Percentiles rank a stretch among this genome's conserved stretches.
Conservation (phyloP, 1,140 invertebrate species). For the Ericerus pela region DNA sequence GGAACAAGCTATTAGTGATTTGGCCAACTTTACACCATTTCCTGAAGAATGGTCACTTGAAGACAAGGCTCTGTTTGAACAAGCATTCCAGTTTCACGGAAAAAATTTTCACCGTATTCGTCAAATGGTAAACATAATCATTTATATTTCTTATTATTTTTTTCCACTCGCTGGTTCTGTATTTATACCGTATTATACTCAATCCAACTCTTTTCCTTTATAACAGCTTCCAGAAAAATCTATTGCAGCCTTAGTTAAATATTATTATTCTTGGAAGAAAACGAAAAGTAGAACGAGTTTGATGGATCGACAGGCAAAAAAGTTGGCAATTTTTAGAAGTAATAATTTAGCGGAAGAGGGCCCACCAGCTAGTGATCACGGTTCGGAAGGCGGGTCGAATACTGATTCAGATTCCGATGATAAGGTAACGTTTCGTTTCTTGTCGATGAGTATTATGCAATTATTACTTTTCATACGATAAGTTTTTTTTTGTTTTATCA, state of each 20-base stretch:
- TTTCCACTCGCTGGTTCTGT: slow-evolving; percentile 13
- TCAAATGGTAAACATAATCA: slow-evolving; percentile 66
- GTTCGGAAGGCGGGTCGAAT: slow-evolving; percentile 56
- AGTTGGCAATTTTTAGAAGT: slow-evolving; percentile 38
- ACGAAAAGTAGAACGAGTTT: slow-evolving; percentile 76
- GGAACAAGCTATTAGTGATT: slow-evolving; percentile 74
- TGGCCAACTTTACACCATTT: slow-evolving; percentile 93
- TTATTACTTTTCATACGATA: too few species aligned
- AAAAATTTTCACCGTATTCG: slow-evolving; percentile 94
- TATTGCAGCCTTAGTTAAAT: slow-evolving; percentile 88
- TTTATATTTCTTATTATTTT: slow-evolving; percentile 3
- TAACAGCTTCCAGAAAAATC: slow-evolving; percentile 86
- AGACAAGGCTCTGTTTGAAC: slow-evolving; percentile 95
- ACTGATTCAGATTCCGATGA: slow-evolving; percentile 77
- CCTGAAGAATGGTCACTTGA: slow-evolving; percentile 97
- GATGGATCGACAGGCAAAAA: slow-evolving; percentile 75
- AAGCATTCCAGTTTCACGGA: slow-evolving; percentile 94
- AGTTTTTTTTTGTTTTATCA: too few species aligned
- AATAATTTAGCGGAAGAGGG: slow-evolving; percentile 31
- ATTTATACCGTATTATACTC: slow-evolving; percentile 10
- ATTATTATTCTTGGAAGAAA: slow-evolving; percentile 98
- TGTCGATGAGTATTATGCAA: too few species aligned
- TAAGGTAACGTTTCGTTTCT: too few species aligned
- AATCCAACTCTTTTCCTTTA: slow-evolving; percentile 20
- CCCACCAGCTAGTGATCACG: slow-evolving; percentile 50